These are phyloP conservation scores for Ptyas mucosa DNA, from an alignment of 2,113 vertebrate genomes.

Conservation along the genomic window DNA sequence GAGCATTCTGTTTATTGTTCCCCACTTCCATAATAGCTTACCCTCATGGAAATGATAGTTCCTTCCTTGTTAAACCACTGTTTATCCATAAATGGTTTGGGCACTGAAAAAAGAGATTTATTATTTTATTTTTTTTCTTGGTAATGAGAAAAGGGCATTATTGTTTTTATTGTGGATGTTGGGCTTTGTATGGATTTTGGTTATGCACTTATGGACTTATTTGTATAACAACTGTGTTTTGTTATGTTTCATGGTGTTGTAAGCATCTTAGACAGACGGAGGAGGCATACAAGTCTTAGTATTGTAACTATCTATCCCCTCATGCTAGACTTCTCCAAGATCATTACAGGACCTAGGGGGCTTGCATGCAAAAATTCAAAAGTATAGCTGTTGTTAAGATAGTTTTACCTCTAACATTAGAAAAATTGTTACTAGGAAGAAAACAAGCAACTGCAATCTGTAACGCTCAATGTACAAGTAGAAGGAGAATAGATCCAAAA, in stretches of 20 bases:
- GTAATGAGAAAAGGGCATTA: neutral
- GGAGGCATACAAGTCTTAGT: neutral
- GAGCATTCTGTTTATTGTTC: neutral
- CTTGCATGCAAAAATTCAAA: neutral
- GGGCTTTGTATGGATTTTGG: neutral
- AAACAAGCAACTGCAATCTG: neutral
- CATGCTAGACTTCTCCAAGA: neutral
- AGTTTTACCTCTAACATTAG: neutral
- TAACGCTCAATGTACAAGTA: neutral
- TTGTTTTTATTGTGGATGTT: neutral
- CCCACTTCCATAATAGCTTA: neutral
- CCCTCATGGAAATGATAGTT: neutral
- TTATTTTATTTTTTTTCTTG: neutral
- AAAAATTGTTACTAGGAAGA: neutral
- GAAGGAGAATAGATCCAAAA: neutral
- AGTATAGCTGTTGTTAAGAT: neutral
- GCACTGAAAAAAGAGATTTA: neutral
- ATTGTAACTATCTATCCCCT: neutral
- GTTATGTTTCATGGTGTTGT: neutral
- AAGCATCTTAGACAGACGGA: neutral
- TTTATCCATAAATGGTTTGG: neutral
- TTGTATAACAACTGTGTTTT: neutral
- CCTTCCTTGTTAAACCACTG: neutral
- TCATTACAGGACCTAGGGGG: neutral
- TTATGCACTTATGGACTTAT: neutral